These are phyloP conservation scores for Bradynema listronoti DNA, from an alignment of 1,140 invertebrate genomes.

Conservation along the genomic window DNA sequence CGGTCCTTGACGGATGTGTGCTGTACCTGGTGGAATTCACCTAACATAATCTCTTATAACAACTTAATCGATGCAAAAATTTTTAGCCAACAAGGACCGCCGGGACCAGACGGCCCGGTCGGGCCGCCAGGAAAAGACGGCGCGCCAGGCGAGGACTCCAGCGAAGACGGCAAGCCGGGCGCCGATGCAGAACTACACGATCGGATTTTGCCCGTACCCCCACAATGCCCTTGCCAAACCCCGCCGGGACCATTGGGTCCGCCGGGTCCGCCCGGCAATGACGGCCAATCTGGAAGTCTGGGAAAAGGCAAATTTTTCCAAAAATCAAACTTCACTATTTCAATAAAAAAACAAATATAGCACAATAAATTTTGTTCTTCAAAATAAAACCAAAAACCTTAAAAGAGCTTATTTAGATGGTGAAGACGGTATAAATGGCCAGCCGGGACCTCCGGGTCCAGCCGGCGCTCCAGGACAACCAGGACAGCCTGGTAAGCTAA, in stretches of 20 bases:
- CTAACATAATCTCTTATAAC: background rate
- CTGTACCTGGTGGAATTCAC: conserved; percentile 41
- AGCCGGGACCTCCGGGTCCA: conserved; percentile 39
- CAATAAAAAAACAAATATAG: background rate
- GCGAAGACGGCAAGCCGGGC: conserved; percentile 48
- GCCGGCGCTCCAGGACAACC: conserved; percentile 47
- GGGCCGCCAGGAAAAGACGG: conserved; percentile 55
- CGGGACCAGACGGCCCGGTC: conserved; percentile 45
- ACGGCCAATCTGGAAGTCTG: conserved; percentile 50
- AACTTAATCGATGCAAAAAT: background rate
- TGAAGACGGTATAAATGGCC: conserved; percentile 45
- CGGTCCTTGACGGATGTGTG: conserved; percentile 55
- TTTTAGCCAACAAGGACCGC: conserved; percentile 51
- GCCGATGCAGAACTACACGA: conserved; percentile 57
- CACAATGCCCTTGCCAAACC: conserved; percentile 55
- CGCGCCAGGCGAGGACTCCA: conserved; percentile 46
- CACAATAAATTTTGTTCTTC: background rate
- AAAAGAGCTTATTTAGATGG: conserved; percentile 35
- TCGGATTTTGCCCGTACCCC: conserved; percentile 54
- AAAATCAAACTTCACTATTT: too few relatives aligned
- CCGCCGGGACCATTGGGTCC: conserved; percentile 46
- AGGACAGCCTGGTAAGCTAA: conserved; percentile 35
- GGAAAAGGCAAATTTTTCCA: conserved; percentile 34
- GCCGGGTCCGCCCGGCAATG: conserved; percentile 46
- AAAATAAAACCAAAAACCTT: background rate